Percentiles rank a stretch among this genome's conserved stretches.
phyloP scores from a whole-genome alignment of 2,797 vertebrate genomes.

The Lepus oiostolus region DNA sequence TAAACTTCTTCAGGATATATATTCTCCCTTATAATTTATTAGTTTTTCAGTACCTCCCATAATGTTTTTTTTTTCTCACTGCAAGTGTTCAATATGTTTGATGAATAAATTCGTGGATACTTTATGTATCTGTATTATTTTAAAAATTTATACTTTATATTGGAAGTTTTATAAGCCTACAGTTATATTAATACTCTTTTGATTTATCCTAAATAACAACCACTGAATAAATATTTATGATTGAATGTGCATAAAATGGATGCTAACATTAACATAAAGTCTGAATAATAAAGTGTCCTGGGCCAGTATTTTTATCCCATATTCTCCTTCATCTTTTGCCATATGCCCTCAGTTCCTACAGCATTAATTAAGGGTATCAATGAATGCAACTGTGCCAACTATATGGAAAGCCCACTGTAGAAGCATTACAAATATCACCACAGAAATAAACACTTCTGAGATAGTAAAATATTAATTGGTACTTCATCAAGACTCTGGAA shows the following conservation, averaged over 20 bases:
- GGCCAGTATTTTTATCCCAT: neutral
- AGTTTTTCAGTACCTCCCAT: neutral
- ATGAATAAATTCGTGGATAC: neutral
- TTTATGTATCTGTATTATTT: neutral
- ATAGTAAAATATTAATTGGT: slow-evolving; percentile 74
- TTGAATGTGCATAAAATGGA: neutral
- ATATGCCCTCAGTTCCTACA: neutral
- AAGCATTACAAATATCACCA: slow-evolving; percentile 61
- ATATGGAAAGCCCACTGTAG: slow-evolving; percentile 60
- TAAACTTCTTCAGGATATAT: neutral
- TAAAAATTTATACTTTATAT: neutral
- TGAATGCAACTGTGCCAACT: slow-evolving; percentile 2
- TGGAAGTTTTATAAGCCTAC: neutral
- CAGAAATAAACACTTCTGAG: slow-evolving; percentile 52
- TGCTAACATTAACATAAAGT: neutral
- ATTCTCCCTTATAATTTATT: neutral
- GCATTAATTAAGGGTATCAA: neutral
- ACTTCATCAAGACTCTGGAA: slow-evolving; percentile 42
- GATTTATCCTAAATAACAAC: neutral
- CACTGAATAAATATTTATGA: slow-evolving; percentile 17
- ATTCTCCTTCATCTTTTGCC: slow-evolving; percentile 59
- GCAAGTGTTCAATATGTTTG: neutral
- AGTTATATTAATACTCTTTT: neutral
- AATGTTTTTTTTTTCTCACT: neutral
- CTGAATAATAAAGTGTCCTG: neutral